These are phyloP conservation scores for Alligator mississippiensis DNA, from an alignment of 2,113 vertebrate species.

Conservation along the genomic window DNA sequence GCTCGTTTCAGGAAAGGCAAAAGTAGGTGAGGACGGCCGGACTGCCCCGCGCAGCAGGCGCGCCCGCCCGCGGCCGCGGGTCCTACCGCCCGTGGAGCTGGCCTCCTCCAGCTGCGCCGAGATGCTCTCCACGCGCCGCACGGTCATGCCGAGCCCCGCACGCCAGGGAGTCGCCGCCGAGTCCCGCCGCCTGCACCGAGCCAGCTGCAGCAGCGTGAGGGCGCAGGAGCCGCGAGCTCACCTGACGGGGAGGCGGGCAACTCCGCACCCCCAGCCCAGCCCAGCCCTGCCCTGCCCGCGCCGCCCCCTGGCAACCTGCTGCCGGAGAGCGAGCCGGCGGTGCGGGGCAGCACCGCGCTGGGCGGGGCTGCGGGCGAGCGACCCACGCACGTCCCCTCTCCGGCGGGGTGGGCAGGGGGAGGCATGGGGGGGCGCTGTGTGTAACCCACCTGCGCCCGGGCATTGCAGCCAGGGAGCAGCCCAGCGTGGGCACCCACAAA, in stretches of 20 bases:
- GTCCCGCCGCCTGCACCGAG: no score
- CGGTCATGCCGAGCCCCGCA: constrained; percentile 81
- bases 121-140: constrained; percentile 84
- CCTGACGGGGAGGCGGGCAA: no score
- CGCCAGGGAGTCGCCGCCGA: background rate
- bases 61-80: background rate
- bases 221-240: background rate
- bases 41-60: background rate
- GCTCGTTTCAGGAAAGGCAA: constrained; percentile 79
- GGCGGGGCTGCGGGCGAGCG: background rate
- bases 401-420: background rate
- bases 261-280: no score
- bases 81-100: constrained; percentile 90
- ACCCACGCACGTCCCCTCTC: background rate
- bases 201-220: background rate
- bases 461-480: no score
- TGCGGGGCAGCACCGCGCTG: constrained; percentile 24
- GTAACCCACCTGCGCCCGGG: no score
- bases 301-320: no score
- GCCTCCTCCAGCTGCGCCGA: constrained; percentile 87
- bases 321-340: constrained; percentile 22
- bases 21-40: constrained; percentile 52
- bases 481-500: no score
- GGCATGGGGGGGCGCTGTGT: background rate
- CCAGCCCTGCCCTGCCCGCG: no score